Percentiles rank a stretch among this genome's conserved stretches.
Evolutionary conservation across 2,888 invertebrate species (phyloP).

Genomic region (Nudaria mundana): DNA sequence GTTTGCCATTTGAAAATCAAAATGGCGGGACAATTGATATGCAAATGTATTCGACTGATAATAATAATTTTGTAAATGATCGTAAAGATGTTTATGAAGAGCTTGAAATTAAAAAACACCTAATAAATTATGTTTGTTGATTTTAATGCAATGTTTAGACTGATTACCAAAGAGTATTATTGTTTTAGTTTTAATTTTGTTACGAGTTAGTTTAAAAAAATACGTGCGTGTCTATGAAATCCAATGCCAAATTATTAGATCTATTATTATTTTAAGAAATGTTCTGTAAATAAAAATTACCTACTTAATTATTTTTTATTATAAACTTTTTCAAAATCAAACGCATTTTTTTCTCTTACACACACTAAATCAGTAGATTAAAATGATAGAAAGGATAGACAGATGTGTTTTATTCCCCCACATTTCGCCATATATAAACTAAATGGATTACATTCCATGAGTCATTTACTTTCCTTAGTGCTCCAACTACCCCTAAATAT

Average conservation of each 20-base stretch:
- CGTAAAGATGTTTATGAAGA: constrained; percentile 41
- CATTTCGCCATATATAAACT: too few species aligned
- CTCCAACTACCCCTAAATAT: too few species aligned
- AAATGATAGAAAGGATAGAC: too few species aligned
- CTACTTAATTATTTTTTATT: constrained; percentile 12
- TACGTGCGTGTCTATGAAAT: constrained; percentile 29
- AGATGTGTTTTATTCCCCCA: too few species aligned
- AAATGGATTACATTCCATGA: too few species aligned
- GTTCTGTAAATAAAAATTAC: constrained; percentile 58
- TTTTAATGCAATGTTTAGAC: constrained; percentile 43
- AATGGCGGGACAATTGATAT: constrained; percentile 33
- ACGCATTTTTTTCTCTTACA: not conserved
- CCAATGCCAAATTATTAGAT: constrained; percentile 45
- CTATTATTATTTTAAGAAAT: constrained; percentile 38
- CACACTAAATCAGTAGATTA: too few species aligned
- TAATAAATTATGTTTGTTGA: constrained; percentile 62
- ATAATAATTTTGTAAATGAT: constrained; percentile 32
- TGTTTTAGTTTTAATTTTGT: constrained; percentile 43
- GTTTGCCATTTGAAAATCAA: constrained; percentile 48
- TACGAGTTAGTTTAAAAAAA: constrained; percentile 38
- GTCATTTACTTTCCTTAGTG: too few species aligned
- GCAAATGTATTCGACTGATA: constrained; percentile 32
- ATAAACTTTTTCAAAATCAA: not conserved
- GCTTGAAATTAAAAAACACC: constrained; percentile 56
- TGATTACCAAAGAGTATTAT: constrained; percentile 67